These are phyloP conservation scores for Ashinkailepas kermadecensis DNA, from an alignment of 2,888 invertebrate species.

Conservation along the genomic window DNA sequence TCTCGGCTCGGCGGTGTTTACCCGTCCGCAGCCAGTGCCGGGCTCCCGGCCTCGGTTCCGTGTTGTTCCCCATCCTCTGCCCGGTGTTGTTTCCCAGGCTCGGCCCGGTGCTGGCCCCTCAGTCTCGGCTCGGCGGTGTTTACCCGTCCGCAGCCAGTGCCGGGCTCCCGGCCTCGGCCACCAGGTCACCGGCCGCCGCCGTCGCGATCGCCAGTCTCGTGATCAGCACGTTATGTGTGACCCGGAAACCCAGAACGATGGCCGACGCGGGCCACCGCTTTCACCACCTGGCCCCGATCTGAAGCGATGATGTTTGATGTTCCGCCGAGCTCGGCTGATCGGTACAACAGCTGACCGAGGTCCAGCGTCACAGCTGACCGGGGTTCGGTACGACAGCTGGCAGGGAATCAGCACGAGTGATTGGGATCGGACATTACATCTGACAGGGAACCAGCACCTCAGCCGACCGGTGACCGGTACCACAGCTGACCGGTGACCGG, in stretches of 20 bases:
- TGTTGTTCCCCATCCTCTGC: no score
- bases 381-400: not conserved
- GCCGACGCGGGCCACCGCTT: not conserved
- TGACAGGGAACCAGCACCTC: not conserved
- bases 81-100: not conserved
- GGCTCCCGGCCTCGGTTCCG: no score
- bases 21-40: no score
- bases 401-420: not conserved
- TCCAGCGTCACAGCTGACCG: not conserved
- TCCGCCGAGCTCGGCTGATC: no score
- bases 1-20: no score
- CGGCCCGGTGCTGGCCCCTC: not conserved
- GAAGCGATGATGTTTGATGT: not conserved
- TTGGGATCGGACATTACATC: not conserved
- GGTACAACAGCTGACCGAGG: not conserved
- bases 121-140: not conserved
- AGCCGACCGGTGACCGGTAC: not conserved
- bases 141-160: not conserved
- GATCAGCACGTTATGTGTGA: not conserved
- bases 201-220: not conserved
- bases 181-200: not conserved
- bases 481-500: not conserved
- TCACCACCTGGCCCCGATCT: not conserved
- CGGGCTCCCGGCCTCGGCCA: not conserved
- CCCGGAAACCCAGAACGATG: slow-evolving; percentile 11